A percentile compares a stretch with the other conserved stretches of the same genome.
Conservation (phyloP, 2,113 vertebrate species). For the Ceyx cyanopectus region DNA sequence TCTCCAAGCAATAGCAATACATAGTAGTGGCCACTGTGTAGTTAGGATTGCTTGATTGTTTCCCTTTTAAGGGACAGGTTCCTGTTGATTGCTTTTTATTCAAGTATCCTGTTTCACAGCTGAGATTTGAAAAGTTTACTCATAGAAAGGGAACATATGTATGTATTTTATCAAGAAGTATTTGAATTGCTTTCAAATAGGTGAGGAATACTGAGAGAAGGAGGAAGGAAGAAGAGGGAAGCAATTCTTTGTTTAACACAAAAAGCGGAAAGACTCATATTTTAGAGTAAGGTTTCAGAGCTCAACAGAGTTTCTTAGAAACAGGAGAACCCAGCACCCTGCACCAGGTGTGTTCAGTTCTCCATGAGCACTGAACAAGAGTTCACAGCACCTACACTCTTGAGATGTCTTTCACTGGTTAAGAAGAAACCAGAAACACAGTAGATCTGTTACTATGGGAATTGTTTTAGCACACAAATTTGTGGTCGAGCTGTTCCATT, state of each 20-base stretch:
- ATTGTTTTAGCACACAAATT: neutral
- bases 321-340: neutral
- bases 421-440: neutral
- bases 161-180: neutral
- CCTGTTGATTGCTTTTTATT: neutral
- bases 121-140: neutral
- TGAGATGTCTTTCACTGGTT: neutral
- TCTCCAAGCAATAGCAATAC: neutral
- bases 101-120: neutral
- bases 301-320: constrained; percentile 12
- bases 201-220: neutral
- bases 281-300: neutral
- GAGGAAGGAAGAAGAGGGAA: neutral
- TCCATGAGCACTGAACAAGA: neutral
- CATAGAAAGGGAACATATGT: neutral
- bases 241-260: neutral
- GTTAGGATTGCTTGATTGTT: neutral
- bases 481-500: neutral
- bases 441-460: neutral
- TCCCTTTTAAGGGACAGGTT: neutral
- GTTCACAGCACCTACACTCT: neutral
- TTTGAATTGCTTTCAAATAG: neutral
- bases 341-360: neutral
- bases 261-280: neutral
- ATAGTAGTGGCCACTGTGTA: neutral